These are phyloP conservation scores for Dyspetes luteomarginatus DNA, from an alignment of 2,888 invertebrate species.

Conservation along the genomic window DNA sequence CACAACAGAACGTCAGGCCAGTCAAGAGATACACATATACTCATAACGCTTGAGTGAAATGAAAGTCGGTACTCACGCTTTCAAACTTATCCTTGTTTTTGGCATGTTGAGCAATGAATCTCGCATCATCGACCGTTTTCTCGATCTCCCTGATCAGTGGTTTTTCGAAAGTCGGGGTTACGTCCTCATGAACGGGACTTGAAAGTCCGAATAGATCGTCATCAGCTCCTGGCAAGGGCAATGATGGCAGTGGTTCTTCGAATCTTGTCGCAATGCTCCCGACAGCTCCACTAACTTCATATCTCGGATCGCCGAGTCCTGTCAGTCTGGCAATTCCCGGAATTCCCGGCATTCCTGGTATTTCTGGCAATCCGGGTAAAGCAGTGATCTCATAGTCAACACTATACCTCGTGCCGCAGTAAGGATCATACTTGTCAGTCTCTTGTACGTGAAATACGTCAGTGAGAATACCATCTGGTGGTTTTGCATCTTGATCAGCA, in stretches of 20 bases:
- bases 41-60: background rate
- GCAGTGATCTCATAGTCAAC: slow-evolving; percentile 90
- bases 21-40: background rate
- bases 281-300: slow-evolving; percentile 86
- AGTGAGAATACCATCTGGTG: slow-evolving; percentile 88
- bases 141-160: slow-evolving; percentile 93
- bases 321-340: slow-evolving; percentile 60
- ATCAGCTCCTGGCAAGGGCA: slow-evolving; percentile 90
- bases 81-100: slow-evolving; percentile 97
- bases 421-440: slow-evolving; percentile 88
- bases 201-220: slow-evolving; percentile 93
- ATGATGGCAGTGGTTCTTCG: slow-evolving; percentile 88
- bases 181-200: slow-evolving; percentile 86
- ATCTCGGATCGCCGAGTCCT: slow-evolving; percentile 60
- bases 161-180: slow-evolving; percentile 93
- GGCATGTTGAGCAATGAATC: slow-evolving; percentile 97
- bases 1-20: too few species aligned
- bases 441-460: slow-evolving; percentile 90
- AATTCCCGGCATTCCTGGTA: slow-evolving; percentile 58
- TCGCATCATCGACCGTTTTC: slow-evolving; percentile 95
- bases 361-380: slow-evolving; percentile 62
- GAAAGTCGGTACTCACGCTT: slow-evolving; percentile 88
- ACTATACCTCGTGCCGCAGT: slow-evolving; percentile 86
- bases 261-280: slow-evolving; percentile 84
- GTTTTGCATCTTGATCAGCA: slow-evolving; percentile 83